Evolutionary conservation across 1,140 invertebrate species (phyloP), one percentile per base, ranked within the genome.

Genomic region (Zaprionus camerounensis): DNA sequence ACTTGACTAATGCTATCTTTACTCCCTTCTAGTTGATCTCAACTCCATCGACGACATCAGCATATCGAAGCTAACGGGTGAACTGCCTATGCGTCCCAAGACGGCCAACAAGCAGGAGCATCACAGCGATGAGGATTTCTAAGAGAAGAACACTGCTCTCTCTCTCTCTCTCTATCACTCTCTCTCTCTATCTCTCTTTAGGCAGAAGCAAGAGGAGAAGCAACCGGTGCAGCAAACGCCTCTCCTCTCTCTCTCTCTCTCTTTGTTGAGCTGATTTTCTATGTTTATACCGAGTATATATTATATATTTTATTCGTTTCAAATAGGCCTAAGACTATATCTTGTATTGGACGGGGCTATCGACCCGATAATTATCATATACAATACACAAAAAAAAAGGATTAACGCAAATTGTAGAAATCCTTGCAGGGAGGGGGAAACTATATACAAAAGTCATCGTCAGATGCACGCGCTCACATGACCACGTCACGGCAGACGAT

Each of bases 41-140:
- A 91, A 91, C 53, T 92, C 92, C 11, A 91, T 92, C 15, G 92
- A 92, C 12, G 91, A 92, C 62, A 91, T 92, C 3, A 91, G 91
- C 77, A 91, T 92, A 66, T 91, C 90, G 17, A 93, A 93, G 55
- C 77, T 92, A 13, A 91, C 92, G 38, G 91, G 91, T 6, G 92
- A 92, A 59, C 56, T 85, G 53, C 85, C 81, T 6, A 28, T 88
- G 41, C 74, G 88, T n/a, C 86, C 86, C 0, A 92, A 92, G 44
- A 92, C 91, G 11, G 83, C 85, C 38, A 91, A 59, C 28, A 92
- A 92, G 34, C 51, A 75, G 49, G 92, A 92, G 41, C 76, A 91
- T 38, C 86, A 91, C 61, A 93, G 92, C 67, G 92, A 93, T 56
- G 92, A 93, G 71, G 92, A 93, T 63, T 93, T 93, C 38, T 93